A percentile compares a stretch with the other conserved stretches of the same genome.
Conservation (phyloP, 2,797 vertebrate species). For the Leptatherina wallacei region DNA sequence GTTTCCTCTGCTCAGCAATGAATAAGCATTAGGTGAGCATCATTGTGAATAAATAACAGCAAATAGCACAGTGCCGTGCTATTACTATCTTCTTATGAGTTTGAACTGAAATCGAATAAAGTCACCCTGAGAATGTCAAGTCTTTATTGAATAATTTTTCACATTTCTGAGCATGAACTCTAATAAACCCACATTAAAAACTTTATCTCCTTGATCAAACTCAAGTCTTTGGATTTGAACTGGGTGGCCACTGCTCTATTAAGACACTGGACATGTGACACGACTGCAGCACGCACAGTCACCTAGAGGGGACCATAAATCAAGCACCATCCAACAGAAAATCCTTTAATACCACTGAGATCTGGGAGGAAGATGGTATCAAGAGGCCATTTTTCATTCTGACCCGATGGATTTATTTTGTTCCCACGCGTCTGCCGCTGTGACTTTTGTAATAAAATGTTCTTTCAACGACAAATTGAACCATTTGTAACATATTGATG, state of each 20-base stretch:
- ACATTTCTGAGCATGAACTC: constrained; percentile 1
- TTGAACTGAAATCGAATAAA: not conserved
- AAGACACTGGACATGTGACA: constrained; percentile 40
- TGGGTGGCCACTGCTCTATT: constrained; percentile 46
- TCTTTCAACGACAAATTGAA: not conserved
- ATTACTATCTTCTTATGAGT: too few relatives aligned
- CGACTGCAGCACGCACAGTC: constrained; percentile 38
- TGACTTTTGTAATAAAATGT: constrained; percentile 19
- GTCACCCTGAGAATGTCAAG: not conserved
- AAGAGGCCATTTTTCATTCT: constrained; percentile 58
- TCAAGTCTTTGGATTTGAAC: not conserved
- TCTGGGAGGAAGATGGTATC: constrained; percentile 29
- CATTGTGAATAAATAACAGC: too few relatives aligned
- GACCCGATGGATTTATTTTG: constrained; percentile 46
- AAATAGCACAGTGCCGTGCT: too few relatives aligned
- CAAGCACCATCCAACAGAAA: constrained; percentile 35
- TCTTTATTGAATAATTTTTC: not conserved
- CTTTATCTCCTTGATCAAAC: constrained; percentile 17
- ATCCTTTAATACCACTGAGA: constrained; percentile 39
- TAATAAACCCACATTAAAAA: constrained; percentile 4
- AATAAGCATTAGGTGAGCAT: not conserved
- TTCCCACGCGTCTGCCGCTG: constrained; percentile 4
- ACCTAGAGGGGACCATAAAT: constrained; percentile 59
- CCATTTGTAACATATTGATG: not conserved
- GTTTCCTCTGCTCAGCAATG: not conserved